A percentile compares a stretch with the other conserved stretches of the same genome.
Evolutionary conservation across 30 jellyfish, hydroid and myxozoan species (phyloP).

Genomic region (Aurelia sp.): DNA sequence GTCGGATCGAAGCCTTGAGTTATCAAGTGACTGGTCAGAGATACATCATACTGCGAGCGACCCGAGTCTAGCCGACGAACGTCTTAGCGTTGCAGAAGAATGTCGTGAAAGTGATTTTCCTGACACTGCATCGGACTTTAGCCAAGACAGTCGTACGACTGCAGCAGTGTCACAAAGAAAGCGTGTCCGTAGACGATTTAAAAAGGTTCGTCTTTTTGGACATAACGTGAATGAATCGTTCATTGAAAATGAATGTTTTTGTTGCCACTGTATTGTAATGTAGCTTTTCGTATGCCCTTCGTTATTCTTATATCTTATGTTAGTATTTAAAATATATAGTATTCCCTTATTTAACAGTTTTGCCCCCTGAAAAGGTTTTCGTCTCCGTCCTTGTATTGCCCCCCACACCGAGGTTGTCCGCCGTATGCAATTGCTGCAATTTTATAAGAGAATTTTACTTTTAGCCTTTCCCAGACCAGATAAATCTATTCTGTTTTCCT

Average conservation of each 20-base stretch:
- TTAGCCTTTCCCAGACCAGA: too few relatives aligned
- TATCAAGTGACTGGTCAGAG: constrained; percentile 78
- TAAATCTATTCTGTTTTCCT: too few relatives aligned
- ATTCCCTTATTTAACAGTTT: too few relatives aligned
- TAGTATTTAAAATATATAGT: too few relatives aligned
- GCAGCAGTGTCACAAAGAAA: background rate
- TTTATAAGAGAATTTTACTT: too few relatives aligned
- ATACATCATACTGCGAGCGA: constrained; percentile 34
- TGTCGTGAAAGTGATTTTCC: constrained; percentile 75
- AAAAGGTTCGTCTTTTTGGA: constrained; percentile 34
- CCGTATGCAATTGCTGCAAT: too few relatives aligned
- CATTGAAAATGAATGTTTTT: constrained; percentile 70
- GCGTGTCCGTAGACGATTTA: constrained; percentile 18
- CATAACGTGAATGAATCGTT: constrained; percentile 66
- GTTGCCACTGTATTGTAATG: constrained; percentile 75
- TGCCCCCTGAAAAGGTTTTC: too few relatives aligned
- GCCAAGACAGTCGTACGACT: constrained; percentile 65
- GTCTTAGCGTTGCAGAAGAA: constrained; percentile 61
- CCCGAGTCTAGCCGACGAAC: constrained; percentile 38
- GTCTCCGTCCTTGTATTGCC: too few relatives aligned
- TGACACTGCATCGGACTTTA: constrained; percentile 71
- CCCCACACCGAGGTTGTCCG: too few relatives aligned
- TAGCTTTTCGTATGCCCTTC: background rate
- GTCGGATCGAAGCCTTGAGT: constrained; percentile 54
- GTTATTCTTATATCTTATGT: too few relatives aligned